Conservation (phyloP, 2,113 vertebrate genomes). For the Cathartes aura region DNA sequence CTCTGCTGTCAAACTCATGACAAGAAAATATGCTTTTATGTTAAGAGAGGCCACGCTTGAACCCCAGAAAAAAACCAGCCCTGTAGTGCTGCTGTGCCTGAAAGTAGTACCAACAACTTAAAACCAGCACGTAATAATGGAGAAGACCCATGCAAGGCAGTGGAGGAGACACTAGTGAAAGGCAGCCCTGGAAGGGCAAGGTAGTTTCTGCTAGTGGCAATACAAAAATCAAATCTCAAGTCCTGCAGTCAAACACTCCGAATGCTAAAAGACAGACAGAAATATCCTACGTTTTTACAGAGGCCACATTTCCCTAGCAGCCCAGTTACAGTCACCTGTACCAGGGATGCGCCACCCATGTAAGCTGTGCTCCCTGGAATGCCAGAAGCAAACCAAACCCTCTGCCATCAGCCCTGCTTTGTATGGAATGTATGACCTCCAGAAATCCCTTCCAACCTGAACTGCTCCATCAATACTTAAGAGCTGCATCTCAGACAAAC, state of each 20-base stretch:
- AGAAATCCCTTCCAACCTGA: neutral
- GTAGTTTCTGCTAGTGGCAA: neutral
- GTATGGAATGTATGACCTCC: neutral
- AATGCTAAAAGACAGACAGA: neutral
- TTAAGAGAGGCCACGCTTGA: neutral
- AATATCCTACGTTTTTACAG: neutral
- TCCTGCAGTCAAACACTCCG: neutral
- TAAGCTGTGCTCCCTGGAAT: neutral
- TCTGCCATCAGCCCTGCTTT: neutral
- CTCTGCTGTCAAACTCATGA: neutral
- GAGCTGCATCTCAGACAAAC: neutral
- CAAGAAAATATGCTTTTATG: neutral
- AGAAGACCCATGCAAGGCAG: neutral
- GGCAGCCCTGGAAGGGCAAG: neutral
- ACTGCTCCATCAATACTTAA: neutral
- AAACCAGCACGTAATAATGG: neutral
- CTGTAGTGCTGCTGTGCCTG: neutral
- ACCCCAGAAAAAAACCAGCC: neutral
- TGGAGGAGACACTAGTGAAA: neutral
- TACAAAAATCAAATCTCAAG: neutral
- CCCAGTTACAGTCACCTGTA: neutral
- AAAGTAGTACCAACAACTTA: neutral
- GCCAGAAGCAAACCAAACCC: neutral
- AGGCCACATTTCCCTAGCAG: neutral
- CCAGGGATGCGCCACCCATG: neutral